phyloP scores from a whole-genome alignment of 2,888 invertebrate species.

The Acanthosepion pharaonis region DNA sequence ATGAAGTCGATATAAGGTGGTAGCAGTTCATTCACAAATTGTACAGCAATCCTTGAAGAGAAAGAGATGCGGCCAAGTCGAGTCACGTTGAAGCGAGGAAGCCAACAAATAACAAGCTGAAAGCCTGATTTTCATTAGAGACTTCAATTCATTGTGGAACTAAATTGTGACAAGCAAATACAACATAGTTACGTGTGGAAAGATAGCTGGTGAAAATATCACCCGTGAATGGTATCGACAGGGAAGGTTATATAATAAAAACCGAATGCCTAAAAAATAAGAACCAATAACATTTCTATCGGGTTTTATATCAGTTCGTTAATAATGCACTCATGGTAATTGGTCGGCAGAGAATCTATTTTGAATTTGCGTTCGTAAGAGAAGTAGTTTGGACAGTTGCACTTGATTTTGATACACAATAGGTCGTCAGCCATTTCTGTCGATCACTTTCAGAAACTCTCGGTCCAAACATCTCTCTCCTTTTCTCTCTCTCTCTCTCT shows the following conservation, averaged over 20 bases:
- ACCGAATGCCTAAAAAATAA: neutral
- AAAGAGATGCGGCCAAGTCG: too few species aligned
- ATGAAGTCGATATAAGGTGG: too few species aligned
- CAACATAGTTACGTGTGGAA: neutral
- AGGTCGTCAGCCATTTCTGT: neutral
- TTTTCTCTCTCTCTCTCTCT: neutral
- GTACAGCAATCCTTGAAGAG: too few species aligned
- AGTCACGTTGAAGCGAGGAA: too few species aligned
- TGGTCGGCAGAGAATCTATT: neutral
- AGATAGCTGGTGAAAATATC: neutral
- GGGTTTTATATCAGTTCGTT: neutral
- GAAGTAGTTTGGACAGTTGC: neutral
- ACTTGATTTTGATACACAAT: neutral
- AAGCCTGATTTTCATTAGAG: neutral
- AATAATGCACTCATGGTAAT: neutral
- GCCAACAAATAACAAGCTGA: too few species aligned
- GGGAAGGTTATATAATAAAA: neutral
- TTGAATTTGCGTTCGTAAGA: neutral
- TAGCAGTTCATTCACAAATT: too few species aligned
- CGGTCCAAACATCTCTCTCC: neutral
- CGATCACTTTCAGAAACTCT: neutral
- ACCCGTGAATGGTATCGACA: neutral
- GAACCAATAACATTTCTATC: neutral
- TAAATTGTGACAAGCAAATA: neutral
- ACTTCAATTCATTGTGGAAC: neutral